Conservation (phyloP, 2,888 invertebrate genomes). For the Antheraea assamensis region DNA sequence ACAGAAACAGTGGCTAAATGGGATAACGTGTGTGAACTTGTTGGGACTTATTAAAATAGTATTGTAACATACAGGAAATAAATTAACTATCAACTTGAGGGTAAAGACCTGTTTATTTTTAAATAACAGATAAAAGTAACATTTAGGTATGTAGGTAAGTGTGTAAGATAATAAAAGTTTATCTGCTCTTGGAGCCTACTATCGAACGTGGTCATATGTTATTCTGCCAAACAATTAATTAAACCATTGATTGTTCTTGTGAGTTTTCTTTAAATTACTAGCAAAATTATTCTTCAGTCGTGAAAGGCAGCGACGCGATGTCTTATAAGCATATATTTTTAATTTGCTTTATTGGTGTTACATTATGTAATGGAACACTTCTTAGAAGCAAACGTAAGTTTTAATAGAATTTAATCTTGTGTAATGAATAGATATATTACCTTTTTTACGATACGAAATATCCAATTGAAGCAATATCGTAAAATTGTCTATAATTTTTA, state of each 20-base stretch:
- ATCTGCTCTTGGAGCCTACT: constrained; percentile 26
- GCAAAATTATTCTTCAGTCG: constrained; percentile 17
- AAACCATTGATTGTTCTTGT: neutral
- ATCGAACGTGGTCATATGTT: constrained; percentile 37
- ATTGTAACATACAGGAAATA: neutral
- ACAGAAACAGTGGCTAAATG: too few relatives aligned
- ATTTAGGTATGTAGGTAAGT: constrained; percentile 28
- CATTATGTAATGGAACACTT: constrained; percentile 13
- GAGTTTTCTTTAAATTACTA: constrained; percentile 16
- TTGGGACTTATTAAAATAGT: too few relatives aligned
- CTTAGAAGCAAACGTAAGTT: constrained; percentile 14
- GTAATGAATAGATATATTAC: neutral
- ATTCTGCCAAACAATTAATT: constrained; percentile 23
- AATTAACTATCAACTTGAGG: constrained; percentile 18
- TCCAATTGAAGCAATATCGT: neutral
- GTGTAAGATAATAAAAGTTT: constrained; percentile 26
- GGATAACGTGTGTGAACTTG: too few relatives aligned
- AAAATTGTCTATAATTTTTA: neutral
- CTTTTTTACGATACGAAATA: neutral
- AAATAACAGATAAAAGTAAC: constrained; percentile 23
- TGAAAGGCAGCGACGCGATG: constrained; percentile 18
- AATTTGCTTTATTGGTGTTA: constrained; percentile 10
- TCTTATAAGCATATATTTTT: constrained; percentile 20
- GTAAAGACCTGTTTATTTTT: constrained; percentile 29
- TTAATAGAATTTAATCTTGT: neutral